phyloP scores from a whole-genome alignment of 2,888 invertebrate species.

The Temnothorax unifasciatus region DNA sequence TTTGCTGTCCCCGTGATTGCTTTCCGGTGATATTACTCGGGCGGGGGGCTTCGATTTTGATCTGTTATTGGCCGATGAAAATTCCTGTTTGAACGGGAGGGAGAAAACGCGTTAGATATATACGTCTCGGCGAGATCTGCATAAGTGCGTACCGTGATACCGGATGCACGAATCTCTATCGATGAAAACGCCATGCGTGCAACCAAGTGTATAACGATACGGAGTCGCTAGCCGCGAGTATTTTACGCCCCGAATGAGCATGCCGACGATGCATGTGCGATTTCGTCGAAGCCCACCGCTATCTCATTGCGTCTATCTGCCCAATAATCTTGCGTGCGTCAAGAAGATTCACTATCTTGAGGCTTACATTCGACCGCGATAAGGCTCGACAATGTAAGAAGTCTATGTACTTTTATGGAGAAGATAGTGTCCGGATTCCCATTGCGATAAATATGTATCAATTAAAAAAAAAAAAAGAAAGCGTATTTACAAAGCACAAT shows the following conservation, averaged over 20 bases:
- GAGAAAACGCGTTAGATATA: slow-evolving; percentile 33
- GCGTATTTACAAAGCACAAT: slow-evolving; percentile 44
- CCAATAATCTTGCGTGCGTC: slow-evolving; percentile 15
- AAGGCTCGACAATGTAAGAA: slow-evolving; percentile 13
- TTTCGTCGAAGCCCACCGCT: background rate
- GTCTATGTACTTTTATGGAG: slow-evolving; percentile 19
- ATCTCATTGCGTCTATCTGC: slow-evolving; percentile 32
- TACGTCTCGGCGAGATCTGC: background rate
- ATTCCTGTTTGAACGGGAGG: slow-evolving; percentile 87
- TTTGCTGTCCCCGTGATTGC: slow-evolving; percentile 84
- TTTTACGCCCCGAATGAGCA: slow-evolving; percentile 8
- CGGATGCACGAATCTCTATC: background rate
- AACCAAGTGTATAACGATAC: slow-evolving; percentile 59
- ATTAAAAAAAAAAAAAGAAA: too few relatives aligned
- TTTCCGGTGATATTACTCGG: slow-evolving; percentile 85
- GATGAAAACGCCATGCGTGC: slow-evolving; percentile 62
- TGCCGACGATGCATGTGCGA: slow-evolving; percentile 39
- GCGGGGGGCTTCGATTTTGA: slow-evolving; percentile 86
- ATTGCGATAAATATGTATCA: slow-evolving; percentile 8
- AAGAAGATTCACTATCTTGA: slow-evolving; percentile 4
- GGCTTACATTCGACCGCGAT: background rate
- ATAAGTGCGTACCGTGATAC: slow-evolving; percentile 11
- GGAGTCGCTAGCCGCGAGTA: background rate
- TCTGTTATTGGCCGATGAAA: slow-evolving; percentile 88
- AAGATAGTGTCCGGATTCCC: slow-evolving; percentile 21